Evolutionary conservation across 53 echinoderm and acorn worm species (phyloP).

Genomic region (Echinarachnius parma): DNA sequence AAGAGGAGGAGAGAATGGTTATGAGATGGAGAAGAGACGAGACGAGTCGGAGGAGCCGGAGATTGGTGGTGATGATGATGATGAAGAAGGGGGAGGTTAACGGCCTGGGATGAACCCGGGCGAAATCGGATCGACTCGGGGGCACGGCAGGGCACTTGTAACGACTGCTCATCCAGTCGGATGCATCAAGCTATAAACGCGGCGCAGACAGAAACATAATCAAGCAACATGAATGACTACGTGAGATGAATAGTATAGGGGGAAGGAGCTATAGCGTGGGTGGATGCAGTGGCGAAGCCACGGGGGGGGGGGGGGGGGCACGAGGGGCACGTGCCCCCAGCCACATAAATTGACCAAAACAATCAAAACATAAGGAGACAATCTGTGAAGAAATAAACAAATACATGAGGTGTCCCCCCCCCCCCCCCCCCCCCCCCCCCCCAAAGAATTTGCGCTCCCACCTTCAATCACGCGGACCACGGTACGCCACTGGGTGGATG

Average conservation of each 20-base stretch:
- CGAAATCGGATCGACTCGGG: constrained; percentile 12
- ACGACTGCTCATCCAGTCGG: constrained; percentile 10
- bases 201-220: constrained; percentile 40
- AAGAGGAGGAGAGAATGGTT: too few relatives aligned
- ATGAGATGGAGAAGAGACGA: background rate
- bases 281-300: constrained; percentile 4
- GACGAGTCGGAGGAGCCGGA: background rate
- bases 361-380: too few relatives aligned
- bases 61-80: constrained; percentile 13
- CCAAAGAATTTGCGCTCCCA: too few relatives aligned
- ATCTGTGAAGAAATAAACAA: too few relatives aligned
- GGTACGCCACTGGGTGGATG: too few relatives aligned
- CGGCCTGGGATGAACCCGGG: constrained; percentile 35
- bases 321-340: too few relatives aligned
- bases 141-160: constrained; percentile 16
- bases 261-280: too few relatives aligned
- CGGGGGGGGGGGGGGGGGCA: constrained; percentile 1
- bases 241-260: constrained; percentile 33
- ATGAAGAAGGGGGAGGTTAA: constrained; percentile 17
- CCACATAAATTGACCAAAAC: too few relatives aligned
- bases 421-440: too few relatives aligned
- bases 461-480: too few relatives aligned
- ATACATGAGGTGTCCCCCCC: too few relatives aligned
- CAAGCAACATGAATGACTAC: constrained; percentile 40
- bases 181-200: background rate